Conservation (phyloP, 2,888 invertebrate species). For the Myathropa florea region DNA sequence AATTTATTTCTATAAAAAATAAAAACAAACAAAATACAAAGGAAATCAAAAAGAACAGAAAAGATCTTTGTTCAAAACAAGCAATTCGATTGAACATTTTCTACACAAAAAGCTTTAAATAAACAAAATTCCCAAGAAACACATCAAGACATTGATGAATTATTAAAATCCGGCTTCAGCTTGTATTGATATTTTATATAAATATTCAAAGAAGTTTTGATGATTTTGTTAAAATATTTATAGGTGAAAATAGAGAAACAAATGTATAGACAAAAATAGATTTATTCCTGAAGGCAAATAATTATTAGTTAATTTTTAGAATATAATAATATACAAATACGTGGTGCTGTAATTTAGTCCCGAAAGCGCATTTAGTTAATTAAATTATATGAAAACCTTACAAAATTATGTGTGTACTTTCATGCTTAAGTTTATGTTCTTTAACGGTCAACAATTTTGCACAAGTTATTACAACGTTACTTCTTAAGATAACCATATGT, state of each 20-base stretch:
- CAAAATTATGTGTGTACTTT: not conserved
- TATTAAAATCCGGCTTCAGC: constrained; percentile 67
- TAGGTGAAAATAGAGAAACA: constrained; percentile 16
- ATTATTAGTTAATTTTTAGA: constrained; percentile 70
- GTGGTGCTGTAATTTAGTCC: constrained; percentile 72
- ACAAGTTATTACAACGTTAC: constrained; percentile 10
- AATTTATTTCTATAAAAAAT: constrained; percentile 21
- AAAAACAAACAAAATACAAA: constrained; percentile 26
- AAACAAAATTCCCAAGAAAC: constrained; percentile 11
- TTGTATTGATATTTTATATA: constrained; percentile 67
- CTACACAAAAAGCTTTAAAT: constrained; percentile 66
- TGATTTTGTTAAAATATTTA: constrained; percentile 43
- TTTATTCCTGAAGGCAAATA: constrained; percentile 43
- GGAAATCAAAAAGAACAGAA: constrained; percentile 24
- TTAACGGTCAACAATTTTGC: constrained; percentile 33
- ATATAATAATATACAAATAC: constrained; percentile 65
- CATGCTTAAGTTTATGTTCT: constrained; percentile 1
- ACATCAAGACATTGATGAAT: constrained; percentile 44
- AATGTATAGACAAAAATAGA: constrained; percentile 59
- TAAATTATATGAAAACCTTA: constrained; percentile 28
- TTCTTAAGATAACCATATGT: not conserved
- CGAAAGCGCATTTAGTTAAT: constrained; percentile 66
- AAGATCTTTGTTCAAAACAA: constrained; percentile 34
- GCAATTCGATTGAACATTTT: constrained; percentile 65
- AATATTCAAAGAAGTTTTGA: constrained; percentile 31